These are phyloP conservation scores for Cygnus buccinator DNA, from an alignment of 2,113 vertebrate genomes.

Conservation along the genomic window DNA sequence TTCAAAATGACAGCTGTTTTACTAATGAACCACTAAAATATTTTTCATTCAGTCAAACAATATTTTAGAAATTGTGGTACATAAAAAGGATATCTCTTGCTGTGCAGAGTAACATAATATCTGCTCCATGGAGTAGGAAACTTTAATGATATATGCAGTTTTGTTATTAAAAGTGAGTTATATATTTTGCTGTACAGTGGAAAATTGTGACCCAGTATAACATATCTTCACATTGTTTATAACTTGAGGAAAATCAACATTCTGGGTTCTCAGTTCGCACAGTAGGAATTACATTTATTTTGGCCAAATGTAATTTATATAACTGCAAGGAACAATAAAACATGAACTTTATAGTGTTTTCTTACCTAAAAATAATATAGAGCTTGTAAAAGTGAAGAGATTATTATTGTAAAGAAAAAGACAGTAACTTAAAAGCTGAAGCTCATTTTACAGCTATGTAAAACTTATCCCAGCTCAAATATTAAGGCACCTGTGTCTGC, in stretches of 20 bases:
- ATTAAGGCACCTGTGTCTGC: slow-evolving; percentile 74
- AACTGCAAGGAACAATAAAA: slow-evolving; percentile 87
- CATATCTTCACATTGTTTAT: slow-evolving; percentile 86
- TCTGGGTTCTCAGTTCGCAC: slow-evolving; percentile 83
- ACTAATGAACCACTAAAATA: slow-evolving; percentile 78
- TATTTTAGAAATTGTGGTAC: slow-evolving; percentile 81
- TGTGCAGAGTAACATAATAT: slow-evolving; percentile 79
- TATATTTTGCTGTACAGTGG: slow-evolving; percentile 84
- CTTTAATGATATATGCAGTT: slow-evolving; percentile 83
- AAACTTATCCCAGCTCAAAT: slow-evolving; percentile 64
- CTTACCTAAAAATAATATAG: slow-evolving; percentile 87
- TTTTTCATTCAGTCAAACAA: slow-evolving; percentile 79
- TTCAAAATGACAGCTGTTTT: slow-evolving; percentile 72
- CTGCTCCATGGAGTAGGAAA: slow-evolving; percentile 77
- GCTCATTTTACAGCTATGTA: slow-evolving; percentile 76
- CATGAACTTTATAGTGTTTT: slow-evolving; percentile 86
- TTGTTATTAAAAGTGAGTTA: slow-evolving; percentile 85
- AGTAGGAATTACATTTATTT: slow-evolving; percentile 87
- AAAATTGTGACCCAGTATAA: slow-evolving; percentile 85
- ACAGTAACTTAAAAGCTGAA: slow-evolving; percentile 81
- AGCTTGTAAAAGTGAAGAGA: slow-evolving; percentile 84
- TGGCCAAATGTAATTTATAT: slow-evolving; percentile 88
- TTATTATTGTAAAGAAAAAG: slow-evolving; percentile 84
- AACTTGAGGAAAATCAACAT: slow-evolving; percentile 87
- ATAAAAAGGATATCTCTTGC: slow-evolving; percentile 81